Conservation (phyloP, 2,888 invertebrate species). For the Priocnemis perturbator region DNA sequence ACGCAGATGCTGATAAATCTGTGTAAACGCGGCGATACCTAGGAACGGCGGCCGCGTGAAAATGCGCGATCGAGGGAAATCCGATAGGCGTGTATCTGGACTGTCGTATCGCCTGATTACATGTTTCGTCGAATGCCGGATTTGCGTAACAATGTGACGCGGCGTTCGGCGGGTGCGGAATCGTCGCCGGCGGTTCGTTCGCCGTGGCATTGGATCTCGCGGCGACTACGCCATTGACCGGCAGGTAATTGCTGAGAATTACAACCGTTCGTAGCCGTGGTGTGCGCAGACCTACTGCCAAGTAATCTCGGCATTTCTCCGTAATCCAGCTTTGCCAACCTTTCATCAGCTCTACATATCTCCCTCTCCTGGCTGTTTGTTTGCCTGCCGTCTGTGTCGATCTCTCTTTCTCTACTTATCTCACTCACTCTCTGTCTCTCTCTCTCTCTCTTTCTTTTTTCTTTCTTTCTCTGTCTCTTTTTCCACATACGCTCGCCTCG, state of each 20-base stretch:
- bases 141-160: too few relatives aligned
- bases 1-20: too few relatives aligned
- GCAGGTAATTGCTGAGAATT: slow-evolving; percentile 31
- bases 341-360: slow-evolving; percentile 25
- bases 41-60: too few relatives aligned
- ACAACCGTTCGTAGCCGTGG: slow-evolving; percentile 29
- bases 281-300: slow-evolving; percentile 22
- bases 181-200: neutral
- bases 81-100: too few relatives aligned
- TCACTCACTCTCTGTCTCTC: too few relatives aligned
- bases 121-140: too few relatives aligned
- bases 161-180: too few relatives aligned
- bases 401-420: neutral
- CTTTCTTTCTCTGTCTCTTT: neutral
- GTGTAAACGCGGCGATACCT: too few relatives aligned
- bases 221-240: slow-evolving; percentile 15
- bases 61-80: too few relatives aligned
- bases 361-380: neutral
- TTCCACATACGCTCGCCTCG: too few relatives aligned
- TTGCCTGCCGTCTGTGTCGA: neutral
- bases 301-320: slow-evolving; percentile 33
- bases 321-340: slow-evolving; percentile 29
- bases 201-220: too few relatives aligned
- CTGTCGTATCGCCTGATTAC: too few relatives aligned
- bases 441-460: neutral